Conservation (phyloP, 2,888 invertebrate genomes). For the Coelogynopora nodosa region DNA sequence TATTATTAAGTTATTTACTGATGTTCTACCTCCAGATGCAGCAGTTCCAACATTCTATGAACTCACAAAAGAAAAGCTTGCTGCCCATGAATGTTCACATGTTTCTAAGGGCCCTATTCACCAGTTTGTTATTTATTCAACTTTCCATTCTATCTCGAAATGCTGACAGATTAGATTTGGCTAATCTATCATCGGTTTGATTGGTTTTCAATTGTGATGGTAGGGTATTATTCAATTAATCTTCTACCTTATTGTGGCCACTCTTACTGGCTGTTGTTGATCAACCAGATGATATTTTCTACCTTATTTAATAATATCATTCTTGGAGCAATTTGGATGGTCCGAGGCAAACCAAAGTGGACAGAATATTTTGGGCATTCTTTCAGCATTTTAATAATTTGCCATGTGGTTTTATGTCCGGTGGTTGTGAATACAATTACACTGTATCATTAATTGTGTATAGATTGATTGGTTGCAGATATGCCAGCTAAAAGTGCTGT, state of each 20-base stretch:
- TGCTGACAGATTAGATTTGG: background rate
- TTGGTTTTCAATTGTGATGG: background rate
- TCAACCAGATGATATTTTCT: background rate
- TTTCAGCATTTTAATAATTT: background rate
- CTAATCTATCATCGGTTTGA: background rate
- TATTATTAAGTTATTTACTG: background rate
- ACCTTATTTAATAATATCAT: background rate
- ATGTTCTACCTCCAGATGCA: slow-evolving; percentile 7
- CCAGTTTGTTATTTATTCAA: background rate
- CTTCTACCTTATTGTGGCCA: background rate
- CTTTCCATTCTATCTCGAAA: background rate
- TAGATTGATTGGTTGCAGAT: background rate
- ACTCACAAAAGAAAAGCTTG: background rate
- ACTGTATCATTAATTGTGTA: background rate
- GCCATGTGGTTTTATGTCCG: background rate
- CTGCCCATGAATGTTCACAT: background rate
- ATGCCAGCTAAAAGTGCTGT: background rate
- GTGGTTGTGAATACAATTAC: background rate
- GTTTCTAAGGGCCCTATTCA: background rate
- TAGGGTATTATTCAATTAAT: background rate
- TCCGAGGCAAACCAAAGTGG: background rate
- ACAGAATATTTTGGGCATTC: background rate
- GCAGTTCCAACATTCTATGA: background rate
- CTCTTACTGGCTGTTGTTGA: background rate
- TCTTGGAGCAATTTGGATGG: background rate